Evolutionary conservation across 1,140 invertebrate genomes (phyloP), one percentile per base, ranked within the genome.

Genomic region (Drosophila serrata): DNA sequence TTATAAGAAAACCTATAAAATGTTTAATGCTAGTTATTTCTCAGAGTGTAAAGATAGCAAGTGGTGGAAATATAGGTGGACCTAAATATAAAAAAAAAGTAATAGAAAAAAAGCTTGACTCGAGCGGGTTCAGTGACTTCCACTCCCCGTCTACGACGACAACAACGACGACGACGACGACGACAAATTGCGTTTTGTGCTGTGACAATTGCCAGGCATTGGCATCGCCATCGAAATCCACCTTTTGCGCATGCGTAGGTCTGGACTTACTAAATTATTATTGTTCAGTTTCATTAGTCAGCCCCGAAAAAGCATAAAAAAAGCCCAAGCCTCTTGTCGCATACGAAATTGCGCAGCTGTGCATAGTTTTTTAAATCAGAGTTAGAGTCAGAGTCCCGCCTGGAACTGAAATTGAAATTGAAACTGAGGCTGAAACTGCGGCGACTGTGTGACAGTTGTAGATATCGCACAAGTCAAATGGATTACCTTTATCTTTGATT

Each of bases 251-350:
- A 88, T 90, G 84, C 84, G 84, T 88, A 88, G 84, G 84, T 84
- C 86, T 65, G 76, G 55, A 87, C 84, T 80, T 82, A 88, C 84
- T 88, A 88, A 88, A 88, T 88, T 88, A 88, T 88, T 90, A 90
- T 88, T 88, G 84, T 87, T 90, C 85, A 73, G 69, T 90, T 88
- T 88, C 84, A 88, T 88, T 88, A 88, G 84, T 88, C 85, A 87
- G 73, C 84, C 70, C 84, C 64, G 49, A 86, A 75, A 56, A 24
- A 40, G 13, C 11, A 9, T 19, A 35, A 53, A 35, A 53, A 62
- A 31, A 60, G 9, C 9, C n/a, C 62, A 78, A 57, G 53, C 57
- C 63, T 19, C 63, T 56, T 5, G 51, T n/a, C 29, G 73, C 73
- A 58, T 77, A 68, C 62, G 53, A 78, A 70, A 78, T 69, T 27